Evolutionary conservation across 2,888 invertebrate species (phyloP), one percentile per base, ranked within the genome.

Genomic region (Nemapogon koenigi): DNA sequence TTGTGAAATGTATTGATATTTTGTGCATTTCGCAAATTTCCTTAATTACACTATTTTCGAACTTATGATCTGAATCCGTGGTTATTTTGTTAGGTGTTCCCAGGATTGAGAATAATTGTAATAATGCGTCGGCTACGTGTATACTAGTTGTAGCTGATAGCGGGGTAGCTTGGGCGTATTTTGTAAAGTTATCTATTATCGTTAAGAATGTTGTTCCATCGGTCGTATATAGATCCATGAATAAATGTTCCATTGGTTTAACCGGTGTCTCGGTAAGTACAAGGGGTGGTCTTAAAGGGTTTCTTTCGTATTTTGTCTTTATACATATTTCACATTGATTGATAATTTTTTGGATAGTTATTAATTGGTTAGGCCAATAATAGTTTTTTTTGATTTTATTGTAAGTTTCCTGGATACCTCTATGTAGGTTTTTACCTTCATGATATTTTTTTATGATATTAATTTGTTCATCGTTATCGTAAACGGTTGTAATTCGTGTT

Each of bases 291-390:
- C 45, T 50, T 15, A 52, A 16, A 0, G 50, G 53, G 6, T 52
- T 50, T 1, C 50, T 29, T 42, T 53, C 52, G 13, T 53, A 51
- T 47, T 51, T 53, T 4, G 33, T 39, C 41, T 49, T 48, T n/a
- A n/a, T n/a, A n/a, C n/a, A n/a, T n/a, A n/a, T n/a, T n/a, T n/a
- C n/a, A n/a, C n/a, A n/a, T 40, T 49, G 29, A 31, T 53, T 54
- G 3, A 54, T 47, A 14, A 40, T 52, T 37, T 43, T 48, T 40
- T 53, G 50, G 15, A 47, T 28, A 6, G 43, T 11, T 27, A 19
- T 7, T 36, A 42, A 29, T 44, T 43, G 43, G 19, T 46, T 45
- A 4, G 30, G 32, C 31, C 36, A 37, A 25, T 36, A 18, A 22
- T 40, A 40, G 11, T 40, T 31, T 22, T 29, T 19, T 3, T 37